Evolutionary conservation across 2,888 invertebrate genomes (phyloP).

Genomic region (Zootermopsis nevadensis): DNA sequence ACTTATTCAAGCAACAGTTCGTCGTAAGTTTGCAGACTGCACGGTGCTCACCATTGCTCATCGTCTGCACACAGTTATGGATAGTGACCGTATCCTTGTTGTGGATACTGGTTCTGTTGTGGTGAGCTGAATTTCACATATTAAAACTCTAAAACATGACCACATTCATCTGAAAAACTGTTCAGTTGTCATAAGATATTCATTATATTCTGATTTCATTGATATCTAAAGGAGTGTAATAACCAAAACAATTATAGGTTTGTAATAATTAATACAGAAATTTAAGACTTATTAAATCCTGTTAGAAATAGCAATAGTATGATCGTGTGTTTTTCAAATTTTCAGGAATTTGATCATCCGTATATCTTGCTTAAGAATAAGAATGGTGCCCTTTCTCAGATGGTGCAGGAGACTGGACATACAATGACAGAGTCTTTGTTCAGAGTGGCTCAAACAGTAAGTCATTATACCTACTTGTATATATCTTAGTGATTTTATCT

Average conservation of each 20-base stretch:
- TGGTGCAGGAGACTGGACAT: conserved; percentile 77
- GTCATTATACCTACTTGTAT: conserved; percentile 17
- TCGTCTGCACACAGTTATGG: conserved; percentile 92
- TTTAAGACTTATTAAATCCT: neutral
- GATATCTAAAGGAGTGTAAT: too few relatives aligned
- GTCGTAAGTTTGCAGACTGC: conserved; percentile 82
- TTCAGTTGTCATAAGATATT: neutral
- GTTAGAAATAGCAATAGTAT: neutral
- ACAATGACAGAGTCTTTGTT: conserved; percentile 60
- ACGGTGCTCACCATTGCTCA: conserved; percentile 94
- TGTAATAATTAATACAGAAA: neutral
- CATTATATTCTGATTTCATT: neutral
- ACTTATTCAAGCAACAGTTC: conserved; percentile 85
- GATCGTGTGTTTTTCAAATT: neutral
- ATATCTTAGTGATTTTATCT: too few relatives aligned
- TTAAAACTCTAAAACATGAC: neutral
- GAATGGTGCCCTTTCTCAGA: conserved; percentile 71
- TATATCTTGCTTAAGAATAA: conserved; percentile 71
- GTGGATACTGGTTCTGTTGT: conserved; percentile 63
- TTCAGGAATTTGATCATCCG: conserved; percentile 81
- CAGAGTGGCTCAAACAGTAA: conserved; percentile 61
- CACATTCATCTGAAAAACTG: neutral
- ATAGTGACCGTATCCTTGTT: conserved; percentile 81
- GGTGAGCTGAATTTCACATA: conserved; percentile 27
- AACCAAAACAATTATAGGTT: neutral